These are phyloP conservation scores for Diarsia mendica DNA, from an alignment of 2,888 invertebrate genomes.

Conservation along the genomic window DNA sequence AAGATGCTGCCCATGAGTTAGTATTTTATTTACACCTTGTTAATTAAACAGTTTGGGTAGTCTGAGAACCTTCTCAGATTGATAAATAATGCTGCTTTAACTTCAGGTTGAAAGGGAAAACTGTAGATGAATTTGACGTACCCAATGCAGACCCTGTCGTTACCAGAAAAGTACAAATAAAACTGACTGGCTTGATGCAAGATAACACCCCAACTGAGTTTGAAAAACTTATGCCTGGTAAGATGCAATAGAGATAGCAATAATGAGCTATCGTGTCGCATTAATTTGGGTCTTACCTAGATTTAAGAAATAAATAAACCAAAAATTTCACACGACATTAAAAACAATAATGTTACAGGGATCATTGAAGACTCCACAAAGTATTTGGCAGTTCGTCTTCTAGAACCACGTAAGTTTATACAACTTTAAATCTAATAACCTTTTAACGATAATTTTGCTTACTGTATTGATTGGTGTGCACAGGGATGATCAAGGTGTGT, in stretches of 20 bases:
- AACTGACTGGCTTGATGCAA: constrained; percentile 77
- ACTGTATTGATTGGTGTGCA: constrained; percentile 19
- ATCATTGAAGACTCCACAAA: constrained; percentile 81
- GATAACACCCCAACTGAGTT: constrained; percentile 71
- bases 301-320: background rate
- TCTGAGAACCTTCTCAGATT: background rate
- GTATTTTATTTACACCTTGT: constrained; percentile 37
- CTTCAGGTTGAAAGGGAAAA: constrained; percentile 79
- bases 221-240: constrained; percentile 77
- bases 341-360: constrained; percentile 71
- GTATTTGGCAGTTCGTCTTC: constrained; percentile 80
- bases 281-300: background rate
- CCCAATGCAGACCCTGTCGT: constrained; percentile 80
- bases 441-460: background rate
- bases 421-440: background rate
- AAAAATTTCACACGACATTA: background rate
- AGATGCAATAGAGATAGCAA: constrained; percentile 19
- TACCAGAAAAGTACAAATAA: constrained; percentile 83
- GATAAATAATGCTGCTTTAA: background rate
- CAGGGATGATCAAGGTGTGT: constrained; percentile 83
- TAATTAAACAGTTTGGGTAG: background rate
- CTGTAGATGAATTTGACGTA: constrained; percentile 77
- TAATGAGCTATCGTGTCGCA: background rate
- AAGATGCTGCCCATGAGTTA: constrained; percentile 80
- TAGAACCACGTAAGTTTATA: constrained; percentile 79